Base-by-base conservation (phyloP, 2,797 vertebrate species). In the Sebastes hubbsi region DNA sequence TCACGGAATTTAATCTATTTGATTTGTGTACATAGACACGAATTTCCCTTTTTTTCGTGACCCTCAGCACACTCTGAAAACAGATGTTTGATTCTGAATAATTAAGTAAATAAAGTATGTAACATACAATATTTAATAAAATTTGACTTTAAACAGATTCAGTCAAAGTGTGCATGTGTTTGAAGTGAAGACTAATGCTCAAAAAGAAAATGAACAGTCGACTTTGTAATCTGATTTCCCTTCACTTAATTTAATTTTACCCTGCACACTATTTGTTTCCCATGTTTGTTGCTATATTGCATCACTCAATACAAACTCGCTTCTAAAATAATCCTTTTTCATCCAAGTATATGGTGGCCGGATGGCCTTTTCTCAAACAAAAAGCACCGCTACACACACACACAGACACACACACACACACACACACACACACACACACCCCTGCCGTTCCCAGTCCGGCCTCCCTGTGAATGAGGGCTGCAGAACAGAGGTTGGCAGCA, bases 401-500 rank as follows among this genome's bases (percentile, higher is more conserved):
- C 68, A 77, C 70, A 63, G 25, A 49, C 68, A 77, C 70, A 63
- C 65, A 55, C 34, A 49, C 67, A 76, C 70, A 63, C 65, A 55
- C 34, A 34, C 36, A 54, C 56, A 65, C 34, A 63, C 67, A 77
- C 73, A 72, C 72, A 78, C 54, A 78, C 77, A 80, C 74, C 73
- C 82, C 89, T 86, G 84, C 74, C 88, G 78, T 89, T 91, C 88
- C 85, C 87, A 86, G 52, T 84, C 78, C 8, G 54, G 85, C 80
- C 69, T 89, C 86, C 72, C 74, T 91, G 90, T 93, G 91, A 91
- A 90, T 89, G 85, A 87, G 80, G 64, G 61, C 83, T 77, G 63
- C 65, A 83, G 90, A 93, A 91, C 89, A 93, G 93, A 90, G 87
- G 90, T 89, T 95, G 94, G 94, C 93, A 94, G 88, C 88, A 49